A percentile compares a stretch with the other conserved stretches of the same genome.
phyloP scores from a whole-genome alignment of 2,888 invertebrate genomes.

The Latrodectus hesperus region DNA sequence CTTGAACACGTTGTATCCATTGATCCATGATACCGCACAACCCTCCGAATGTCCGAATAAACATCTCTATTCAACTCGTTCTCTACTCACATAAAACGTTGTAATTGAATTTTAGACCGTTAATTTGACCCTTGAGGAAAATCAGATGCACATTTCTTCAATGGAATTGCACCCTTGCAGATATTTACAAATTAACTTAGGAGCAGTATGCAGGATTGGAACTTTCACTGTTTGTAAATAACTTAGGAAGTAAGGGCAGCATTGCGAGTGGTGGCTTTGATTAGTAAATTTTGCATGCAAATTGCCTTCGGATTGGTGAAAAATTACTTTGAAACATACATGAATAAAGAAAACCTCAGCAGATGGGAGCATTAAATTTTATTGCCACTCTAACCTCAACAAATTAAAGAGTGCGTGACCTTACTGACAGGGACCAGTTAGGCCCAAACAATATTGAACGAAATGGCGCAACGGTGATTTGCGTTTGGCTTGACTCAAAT shows the following conservation, averaged over 20 bases:
- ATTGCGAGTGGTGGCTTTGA: not conserved
- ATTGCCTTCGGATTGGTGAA: slow-evolving; percentile 45
- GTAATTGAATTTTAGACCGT: slow-evolving; percentile 46
- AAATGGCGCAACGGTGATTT: slow-evolving; percentile 21
- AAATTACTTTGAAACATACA: slow-evolving; percentile 21
- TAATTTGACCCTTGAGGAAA: slow-evolving; percentile 48
- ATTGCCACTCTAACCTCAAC: slow-evolving; percentile 36
- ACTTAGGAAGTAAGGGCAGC: slow-evolving; percentile 8
- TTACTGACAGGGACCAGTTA: slow-evolving; percentile 43
- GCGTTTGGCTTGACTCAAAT: not conserved
- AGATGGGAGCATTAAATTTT: slow-evolving; percentile 47
- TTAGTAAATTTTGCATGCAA: slow-evolving; percentile 61
- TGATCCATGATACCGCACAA: no score
- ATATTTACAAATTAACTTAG: slow-evolving; percentile 1
- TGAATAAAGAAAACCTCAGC: not conserved
- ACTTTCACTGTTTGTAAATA: slow-evolving; percentile 42
- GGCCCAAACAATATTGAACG: slow-evolving; percentile 45
- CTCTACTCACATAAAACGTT: slow-evolving; percentile 19
- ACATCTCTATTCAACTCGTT: no score
- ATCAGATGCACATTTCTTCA: slow-evolving; percentile 34
- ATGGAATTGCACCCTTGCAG: slow-evolving; percentile 11
- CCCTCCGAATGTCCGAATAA: no score
- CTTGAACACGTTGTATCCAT: no score
- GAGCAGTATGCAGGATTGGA: slow-evolving; percentile 34
- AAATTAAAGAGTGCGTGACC: slow-evolving; percentile 60